Evolutionary conservation across 2,888 invertebrate species (phyloP).

Genomic region (Thyatira batis): DNA sequence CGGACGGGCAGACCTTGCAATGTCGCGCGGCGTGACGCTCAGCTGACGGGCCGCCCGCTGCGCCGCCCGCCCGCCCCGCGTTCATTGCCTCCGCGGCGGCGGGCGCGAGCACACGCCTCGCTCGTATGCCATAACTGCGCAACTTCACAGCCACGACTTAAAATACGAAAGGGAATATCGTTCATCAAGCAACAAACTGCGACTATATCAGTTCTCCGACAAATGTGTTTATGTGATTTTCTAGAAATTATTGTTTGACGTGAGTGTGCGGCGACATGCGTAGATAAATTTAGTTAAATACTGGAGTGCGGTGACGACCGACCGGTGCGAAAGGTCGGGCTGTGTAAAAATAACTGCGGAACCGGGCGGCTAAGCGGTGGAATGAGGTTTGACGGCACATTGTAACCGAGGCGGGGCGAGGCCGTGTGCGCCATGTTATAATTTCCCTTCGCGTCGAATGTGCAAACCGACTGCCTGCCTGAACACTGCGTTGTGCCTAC

Average conservation of each 20-base stretch:
- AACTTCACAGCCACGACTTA: constrained; percentile 19
- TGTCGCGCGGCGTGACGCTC: constrained; percentile 82
- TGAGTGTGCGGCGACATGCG: constrained; percentile 74
- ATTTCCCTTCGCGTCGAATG: constrained; percentile 80
- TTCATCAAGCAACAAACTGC: not conserved
- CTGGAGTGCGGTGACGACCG: constrained; percentile 78
- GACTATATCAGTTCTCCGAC: not conserved
- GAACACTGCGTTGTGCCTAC: constrained; percentile 69
- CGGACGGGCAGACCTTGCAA: constrained; percentile 80
- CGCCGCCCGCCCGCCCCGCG: constrained; percentile 78
- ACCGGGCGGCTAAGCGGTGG: constrained; percentile 79
- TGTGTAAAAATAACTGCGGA: constrained; percentile 83
- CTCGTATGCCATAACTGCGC: constrained; percentile 44
- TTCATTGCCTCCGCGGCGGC: constrained; percentile 87
- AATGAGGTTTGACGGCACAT: constrained; percentile 82
- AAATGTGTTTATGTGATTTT: constrained; percentile 52
- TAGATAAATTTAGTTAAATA: constrained; percentile 57
- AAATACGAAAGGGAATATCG: not conserved
- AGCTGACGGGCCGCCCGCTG: constrained; percentile 76
- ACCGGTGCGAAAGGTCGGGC: constrained; percentile 81
- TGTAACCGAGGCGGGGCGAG: constrained; percentile 81
- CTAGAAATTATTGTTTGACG: constrained; percentile 47
- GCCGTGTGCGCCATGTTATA: constrained; percentile 80
- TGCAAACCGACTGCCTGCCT: constrained; percentile 73
- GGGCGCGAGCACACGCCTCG: constrained; percentile 70